Evolutionary conservation across 2,797 vertebrate genomes (phyloP).

Genomic region (Pseudochirops corinnae): DNA sequence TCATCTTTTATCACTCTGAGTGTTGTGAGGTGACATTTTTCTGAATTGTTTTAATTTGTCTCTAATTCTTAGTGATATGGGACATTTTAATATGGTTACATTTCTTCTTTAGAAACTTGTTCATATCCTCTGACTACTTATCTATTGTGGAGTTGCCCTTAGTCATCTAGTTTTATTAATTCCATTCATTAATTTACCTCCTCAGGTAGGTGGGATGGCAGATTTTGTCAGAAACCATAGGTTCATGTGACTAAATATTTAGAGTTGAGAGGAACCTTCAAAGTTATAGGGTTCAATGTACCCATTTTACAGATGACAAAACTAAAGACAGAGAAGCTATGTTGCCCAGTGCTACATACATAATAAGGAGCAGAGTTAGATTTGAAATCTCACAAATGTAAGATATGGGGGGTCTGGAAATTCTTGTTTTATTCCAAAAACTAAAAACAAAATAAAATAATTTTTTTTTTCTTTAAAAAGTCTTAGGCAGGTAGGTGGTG

Average conservation of each 20-base stretch:
- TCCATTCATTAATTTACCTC: not conserved
- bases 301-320: not conserved
- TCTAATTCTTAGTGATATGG: too few species aligned
- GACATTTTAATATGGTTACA: not conserved
- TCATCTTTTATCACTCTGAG: too few species aligned
- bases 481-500: too few species aligned
- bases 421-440: too few species aligned
- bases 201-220: not conserved
- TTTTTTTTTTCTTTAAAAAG: too few species aligned
- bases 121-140: not conserved
- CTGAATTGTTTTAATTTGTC: too few species aligned
- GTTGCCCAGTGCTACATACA: not conserved
- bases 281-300: not conserved
- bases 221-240: not conserved
- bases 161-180: not conserved
- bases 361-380: not conserved
- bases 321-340: not conserved
- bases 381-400: not conserved
- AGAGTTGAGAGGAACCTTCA: not conserved
- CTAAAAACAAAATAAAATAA: too few species aligned
- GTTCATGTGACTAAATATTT: not conserved
- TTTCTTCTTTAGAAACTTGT: not conserved
- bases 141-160: not conserved
- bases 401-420: not conserved
- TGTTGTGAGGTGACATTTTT: too few species aligned